Evolutionary conservation across 2,113 vertebrate genomes (phyloP), one percentile per base, ranked within the genome.

Genomic region (Oncorhynchus clarkii): DNA sequence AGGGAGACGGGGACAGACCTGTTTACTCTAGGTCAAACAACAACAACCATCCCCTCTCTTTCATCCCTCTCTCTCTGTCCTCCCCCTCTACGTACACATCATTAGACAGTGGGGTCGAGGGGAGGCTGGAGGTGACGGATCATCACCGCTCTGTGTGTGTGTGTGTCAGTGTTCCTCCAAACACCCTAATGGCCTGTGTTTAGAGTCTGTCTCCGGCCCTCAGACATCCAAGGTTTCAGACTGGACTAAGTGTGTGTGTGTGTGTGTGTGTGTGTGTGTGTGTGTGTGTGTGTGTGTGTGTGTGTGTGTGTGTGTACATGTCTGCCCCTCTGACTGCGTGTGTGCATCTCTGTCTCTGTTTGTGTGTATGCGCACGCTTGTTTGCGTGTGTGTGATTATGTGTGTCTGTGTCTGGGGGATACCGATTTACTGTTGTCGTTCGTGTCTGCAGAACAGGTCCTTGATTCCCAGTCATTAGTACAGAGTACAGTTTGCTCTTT

Each of bases 101-200:
- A 92, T 89, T 92, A 88, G 85, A 75, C 82, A 89, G 83, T 48
- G 69, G 93, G 89, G 90, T 89, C 90, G 86, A 74, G 51, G 26
- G 78, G 68, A 86, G 80, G 59, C n/a, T 62, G 18, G 13, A 54
- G 51, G 51, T 18, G 16, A 16, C 51, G 12, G 83, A 85, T 81
- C 76, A 78, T 84, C 76, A 82, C 74, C 74, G 67, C 49, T 78
- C 20, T 74, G 72, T 76, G 81, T 76, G 72, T 79, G 72, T 65
- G 54, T 31, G 31, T 45, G n/a, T 14, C 22, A 49, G 22, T 14
- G n/a, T 20, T 70, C 18, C 18, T 11, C 39, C 16, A 22, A 12
- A 70, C 31, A 39, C 31, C 29, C 20, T 70, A 70, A 70, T 48
- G 39, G 39, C n/a, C 67, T 48, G 31, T 48, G 67, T 45, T 70